Evolutionary conservation across 2,888 invertebrate genomes (phyloP).

Genomic region (Oasisia sp.): DNA sequence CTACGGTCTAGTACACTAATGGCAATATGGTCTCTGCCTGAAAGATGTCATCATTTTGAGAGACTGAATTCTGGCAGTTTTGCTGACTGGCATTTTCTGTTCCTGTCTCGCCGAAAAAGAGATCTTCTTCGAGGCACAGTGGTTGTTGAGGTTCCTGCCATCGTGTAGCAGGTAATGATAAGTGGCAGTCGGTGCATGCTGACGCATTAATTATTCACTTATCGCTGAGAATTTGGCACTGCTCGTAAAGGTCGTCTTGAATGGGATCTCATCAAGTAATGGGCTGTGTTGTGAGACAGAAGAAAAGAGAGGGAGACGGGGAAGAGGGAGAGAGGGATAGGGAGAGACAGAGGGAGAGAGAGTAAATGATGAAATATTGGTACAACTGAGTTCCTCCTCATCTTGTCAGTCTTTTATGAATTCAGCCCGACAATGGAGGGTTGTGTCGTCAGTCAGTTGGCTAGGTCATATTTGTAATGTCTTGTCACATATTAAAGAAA

Average conservation of each 20-base stretch:
- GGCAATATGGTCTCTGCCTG: neutral
- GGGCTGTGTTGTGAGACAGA: neutral
- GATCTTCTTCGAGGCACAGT: neutral
- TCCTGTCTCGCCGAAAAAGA: neutral
- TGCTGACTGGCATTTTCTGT: neutral
- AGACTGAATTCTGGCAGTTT: neutral
- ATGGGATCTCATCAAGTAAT: slow-evolving; percentile 1
- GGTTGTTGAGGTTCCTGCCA: neutral
- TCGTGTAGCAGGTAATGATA: neutral
- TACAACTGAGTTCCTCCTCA: neutral
- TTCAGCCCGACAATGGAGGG: neutral
- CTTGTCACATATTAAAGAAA: no score
- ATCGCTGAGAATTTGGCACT: slow-evolving; percentile 9
- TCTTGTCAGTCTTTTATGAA: neutral
- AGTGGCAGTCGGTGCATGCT: neutral
- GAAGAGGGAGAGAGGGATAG: no score
- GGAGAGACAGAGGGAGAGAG: no score
- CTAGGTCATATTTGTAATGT: no score
- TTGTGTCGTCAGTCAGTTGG: no score
- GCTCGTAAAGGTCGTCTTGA: neutral
- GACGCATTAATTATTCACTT: neutral
- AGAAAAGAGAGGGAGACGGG: no score
- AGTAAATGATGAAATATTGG: neutral
- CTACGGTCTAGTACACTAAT: neutral
- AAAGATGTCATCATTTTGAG: neutral